These are phyloP conservation scores for Philereme vetulata DNA, from an alignment of 2,888 invertebrate genomes.

Conservation along the genomic window DNA sequence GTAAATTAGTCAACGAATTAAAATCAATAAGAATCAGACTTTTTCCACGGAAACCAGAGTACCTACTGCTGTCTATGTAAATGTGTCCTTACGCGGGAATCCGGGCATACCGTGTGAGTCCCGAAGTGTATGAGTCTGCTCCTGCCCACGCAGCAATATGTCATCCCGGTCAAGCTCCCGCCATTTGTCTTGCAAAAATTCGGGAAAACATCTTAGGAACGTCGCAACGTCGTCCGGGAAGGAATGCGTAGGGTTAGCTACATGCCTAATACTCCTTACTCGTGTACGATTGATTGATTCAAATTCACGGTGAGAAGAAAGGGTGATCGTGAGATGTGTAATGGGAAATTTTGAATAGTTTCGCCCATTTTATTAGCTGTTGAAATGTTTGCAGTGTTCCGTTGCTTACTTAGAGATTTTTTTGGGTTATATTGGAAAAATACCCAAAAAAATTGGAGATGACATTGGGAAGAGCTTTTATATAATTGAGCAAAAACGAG, in stretches of 20 bases:
- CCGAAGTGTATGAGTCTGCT: conserved; percentile 62
- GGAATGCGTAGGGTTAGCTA: conserved; percentile 53
- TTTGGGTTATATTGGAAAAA: too few relatives aligned
- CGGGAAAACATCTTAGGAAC: conserved; percentile 70
- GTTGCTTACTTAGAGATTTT: too few relatives aligned
- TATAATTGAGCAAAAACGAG: too few relatives aligned
- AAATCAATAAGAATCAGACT: too few relatives aligned
- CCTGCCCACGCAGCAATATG: conserved; percentile 64
- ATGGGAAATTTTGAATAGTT: conserved; percentile 24
- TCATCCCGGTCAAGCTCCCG: conserved; percentile 75
- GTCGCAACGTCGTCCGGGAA: conserved; percentile 42
- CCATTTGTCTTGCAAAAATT: conserved; percentile 82
- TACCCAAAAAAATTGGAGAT: too few relatives aligned
- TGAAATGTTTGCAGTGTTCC: too few relatives aligned
- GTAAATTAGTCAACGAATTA: too few relatives aligned
- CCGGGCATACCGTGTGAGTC: conserved; percentile 48
- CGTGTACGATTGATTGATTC: conserved; percentile 39
- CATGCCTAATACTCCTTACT: conserved; percentile 29
- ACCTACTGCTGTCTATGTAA: background rate
- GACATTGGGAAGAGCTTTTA: too few relatives aligned
- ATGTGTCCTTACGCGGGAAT: conserved; percentile 12
- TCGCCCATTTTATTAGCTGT: background rate
- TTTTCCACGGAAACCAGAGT: too few relatives aligned
- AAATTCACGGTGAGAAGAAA: conserved; percentile 31
- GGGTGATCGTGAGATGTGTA: conserved; percentile 27